phyloP scores from a whole-genome alignment of 2,888 invertebrate genomes.

The Ellobium chinense region DNA sequence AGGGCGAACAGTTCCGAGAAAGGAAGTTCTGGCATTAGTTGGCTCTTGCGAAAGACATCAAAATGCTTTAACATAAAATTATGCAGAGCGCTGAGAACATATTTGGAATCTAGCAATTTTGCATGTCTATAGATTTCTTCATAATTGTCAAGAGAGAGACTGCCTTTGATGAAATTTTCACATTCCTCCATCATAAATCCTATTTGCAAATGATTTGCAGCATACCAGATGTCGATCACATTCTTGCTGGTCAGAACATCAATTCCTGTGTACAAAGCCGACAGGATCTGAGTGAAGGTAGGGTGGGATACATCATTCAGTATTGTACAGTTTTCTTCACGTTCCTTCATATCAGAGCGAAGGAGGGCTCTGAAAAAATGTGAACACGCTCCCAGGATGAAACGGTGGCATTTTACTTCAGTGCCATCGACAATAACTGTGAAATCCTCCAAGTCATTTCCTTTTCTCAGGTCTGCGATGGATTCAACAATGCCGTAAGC shows the following conservation, averaged over 20 bases:
- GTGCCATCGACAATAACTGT: background rate
- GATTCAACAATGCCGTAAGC: too few species aligned
- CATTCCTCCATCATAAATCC: background rate
- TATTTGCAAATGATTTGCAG: background rate
- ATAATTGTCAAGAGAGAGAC: background rate
- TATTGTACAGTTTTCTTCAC: background rate
- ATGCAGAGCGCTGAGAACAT: background rate
- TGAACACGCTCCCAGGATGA: conserved; percentile 1
- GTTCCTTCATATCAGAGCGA: background rate
- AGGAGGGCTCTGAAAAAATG: background rate
- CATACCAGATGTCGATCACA: background rate
- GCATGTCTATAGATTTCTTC: background rate
- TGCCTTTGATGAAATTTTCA: background rate
- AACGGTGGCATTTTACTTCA: background rate
- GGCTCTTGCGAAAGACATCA: background rate
- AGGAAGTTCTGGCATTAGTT: background rate
- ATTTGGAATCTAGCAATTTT: background rate
- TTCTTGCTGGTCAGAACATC: background rate
- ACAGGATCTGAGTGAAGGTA: conserved; percentile 1
- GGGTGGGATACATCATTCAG: background rate
- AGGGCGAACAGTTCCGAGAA: background rate
- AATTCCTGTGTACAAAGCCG: conserved; percentile 1
- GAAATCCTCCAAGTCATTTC: too few species aligned
- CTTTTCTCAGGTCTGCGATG: too few species aligned
- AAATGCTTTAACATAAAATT: background rate